phyloP scores from a whole-genome alignment of 2,113 vertebrate genomes.

The Scatophagus argus region DNA sequence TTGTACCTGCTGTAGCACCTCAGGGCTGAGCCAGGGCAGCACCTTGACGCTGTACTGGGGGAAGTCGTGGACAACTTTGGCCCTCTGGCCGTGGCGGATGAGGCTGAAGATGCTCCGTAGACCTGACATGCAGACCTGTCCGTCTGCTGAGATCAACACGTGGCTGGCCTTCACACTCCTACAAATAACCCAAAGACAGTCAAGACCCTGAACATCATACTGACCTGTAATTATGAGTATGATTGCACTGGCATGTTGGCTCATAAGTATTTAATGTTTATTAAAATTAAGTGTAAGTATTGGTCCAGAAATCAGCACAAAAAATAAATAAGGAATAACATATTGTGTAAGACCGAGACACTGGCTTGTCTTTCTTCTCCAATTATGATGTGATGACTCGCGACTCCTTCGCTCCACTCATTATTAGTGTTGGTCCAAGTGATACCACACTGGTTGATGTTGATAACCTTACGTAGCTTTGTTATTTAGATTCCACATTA shows the following conservation, averaged over 20 bases:
- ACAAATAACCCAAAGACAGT: neutral
- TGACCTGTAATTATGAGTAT: neutral
- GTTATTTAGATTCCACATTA: too few species aligned
- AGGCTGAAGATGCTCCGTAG: constrained; percentile 95
- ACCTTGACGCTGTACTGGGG: constrained; percentile 96
- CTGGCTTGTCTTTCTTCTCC: too few species aligned
- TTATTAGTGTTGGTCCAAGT: too few species aligned
- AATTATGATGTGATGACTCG: too few species aligned
- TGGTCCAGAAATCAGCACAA: too few species aligned
- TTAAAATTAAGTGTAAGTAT: too few species aligned
- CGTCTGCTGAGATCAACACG: constrained; percentile 93
- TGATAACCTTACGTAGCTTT: too few species aligned
- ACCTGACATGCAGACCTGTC: constrained; percentile 95
- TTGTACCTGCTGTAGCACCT: constrained; percentile 97
- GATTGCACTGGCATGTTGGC: neutral
- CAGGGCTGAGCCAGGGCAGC: constrained; percentile 97
- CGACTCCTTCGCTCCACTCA: too few species aligned
- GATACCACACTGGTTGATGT: too few species aligned
- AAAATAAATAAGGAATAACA: too few species aligned
- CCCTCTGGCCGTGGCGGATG: constrained; percentile 94
- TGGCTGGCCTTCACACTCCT: constrained; percentile 99
- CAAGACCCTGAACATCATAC: neutral
- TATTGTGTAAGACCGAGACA: too few species aligned
- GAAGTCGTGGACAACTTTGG: constrained; percentile 95
- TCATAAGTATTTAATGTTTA: neutral